A percentile compares a stretch with the other conserved stretches of the same genome.
Evolutionary conservation across 2,797 vertebrate species (phyloP).

Genomic region (Brotula barbata): DNA sequence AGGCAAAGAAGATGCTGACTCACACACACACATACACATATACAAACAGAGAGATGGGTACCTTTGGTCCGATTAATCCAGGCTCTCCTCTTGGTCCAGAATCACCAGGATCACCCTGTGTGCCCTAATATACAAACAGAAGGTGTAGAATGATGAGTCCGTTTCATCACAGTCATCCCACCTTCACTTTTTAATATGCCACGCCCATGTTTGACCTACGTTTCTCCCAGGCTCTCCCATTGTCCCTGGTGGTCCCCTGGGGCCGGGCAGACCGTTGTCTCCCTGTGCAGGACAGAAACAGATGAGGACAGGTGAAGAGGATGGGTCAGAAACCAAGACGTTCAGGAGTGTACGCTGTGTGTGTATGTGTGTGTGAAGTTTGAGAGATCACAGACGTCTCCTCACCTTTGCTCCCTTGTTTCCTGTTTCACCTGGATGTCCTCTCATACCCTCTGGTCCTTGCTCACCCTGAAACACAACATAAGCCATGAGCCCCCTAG

Average conservation of each 20-base stretch:
- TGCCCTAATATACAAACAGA: conserved; percentile 79
- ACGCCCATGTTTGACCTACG: conserved; percentile 81
- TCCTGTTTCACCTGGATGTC: conserved; percentile 76
- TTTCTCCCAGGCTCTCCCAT: conserved; percentile 84
- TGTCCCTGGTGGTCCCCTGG: conserved; percentile 84
- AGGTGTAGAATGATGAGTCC: neutral
- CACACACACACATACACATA: conserved; percentile 1
- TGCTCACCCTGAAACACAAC: conserved; percentile 77
- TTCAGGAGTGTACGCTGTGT: neutral
- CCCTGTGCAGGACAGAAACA: conserved; percentile 78
- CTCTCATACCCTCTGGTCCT: conserved; percentile 79
- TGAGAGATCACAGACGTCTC: neutral
- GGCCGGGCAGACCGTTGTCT: conserved; percentile 89
- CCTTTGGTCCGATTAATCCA: conserved; percentile 86
- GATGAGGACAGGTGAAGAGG: neutral
- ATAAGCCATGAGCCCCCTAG: neutral
- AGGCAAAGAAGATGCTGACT: neutral
- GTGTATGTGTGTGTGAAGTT: neutral
- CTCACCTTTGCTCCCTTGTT: conserved; percentile 77
- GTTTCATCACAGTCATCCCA: no score
- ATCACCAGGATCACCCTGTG: conserved; percentile 89
- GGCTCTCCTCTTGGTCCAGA: conserved; percentile 88
- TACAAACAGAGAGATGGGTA: conserved; percentile 50
- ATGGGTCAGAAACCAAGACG: neutral
- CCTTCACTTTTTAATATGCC: no score